Conservation (phyloP, 2,888 invertebrate species). For the Crematogaster levior region DNA sequence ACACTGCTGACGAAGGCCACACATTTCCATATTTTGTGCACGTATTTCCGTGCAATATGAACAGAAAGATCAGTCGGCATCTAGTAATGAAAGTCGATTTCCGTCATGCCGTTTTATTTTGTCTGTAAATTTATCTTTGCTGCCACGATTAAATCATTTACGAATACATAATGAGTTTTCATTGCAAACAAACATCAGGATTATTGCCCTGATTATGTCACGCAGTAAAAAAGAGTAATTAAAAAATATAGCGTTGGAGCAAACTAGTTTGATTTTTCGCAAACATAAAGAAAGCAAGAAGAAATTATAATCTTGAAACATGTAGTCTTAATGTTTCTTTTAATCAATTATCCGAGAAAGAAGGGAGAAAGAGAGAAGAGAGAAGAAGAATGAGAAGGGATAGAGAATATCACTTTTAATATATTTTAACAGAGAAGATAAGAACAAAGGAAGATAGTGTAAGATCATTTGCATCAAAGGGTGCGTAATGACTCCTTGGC, state of each 20-base stretch:
- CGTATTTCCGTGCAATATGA: background rate
- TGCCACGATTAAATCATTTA: conserved; percentile 16
- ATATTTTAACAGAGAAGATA: background rate
- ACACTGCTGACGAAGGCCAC: background rate
- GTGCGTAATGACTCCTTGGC: conserved; percentile 26
- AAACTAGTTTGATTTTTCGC: conserved; percentile 7
- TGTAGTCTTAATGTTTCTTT: background rate
- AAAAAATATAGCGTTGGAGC: background rate
- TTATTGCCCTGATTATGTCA: background rate
- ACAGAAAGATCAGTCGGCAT: conserved; percentile 15
- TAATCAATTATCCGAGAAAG: background rate
- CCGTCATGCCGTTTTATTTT: background rate
- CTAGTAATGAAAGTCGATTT: background rate
- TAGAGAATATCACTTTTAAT: conserved; percentile 27
- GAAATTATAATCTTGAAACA: background rate
- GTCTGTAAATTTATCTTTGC: background rate
- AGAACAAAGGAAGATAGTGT: conserved; percentile 21
- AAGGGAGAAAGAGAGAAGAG: background rate
- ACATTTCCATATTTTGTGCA: conserved; percentile 23
- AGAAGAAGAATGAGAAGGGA: background rate
- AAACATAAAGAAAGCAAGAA: background rate
- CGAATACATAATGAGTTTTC: background rate
- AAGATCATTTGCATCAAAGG: conserved; percentile 52
- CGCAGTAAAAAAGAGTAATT: conserved; percentile 18
- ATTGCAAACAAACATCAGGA: background rate